Percentiles rank a stretch among this genome's conserved stretches.
Conservation (phyloP, 1,140 invertebrate genomes). For the Lasioglossum baleicum region DNA sequence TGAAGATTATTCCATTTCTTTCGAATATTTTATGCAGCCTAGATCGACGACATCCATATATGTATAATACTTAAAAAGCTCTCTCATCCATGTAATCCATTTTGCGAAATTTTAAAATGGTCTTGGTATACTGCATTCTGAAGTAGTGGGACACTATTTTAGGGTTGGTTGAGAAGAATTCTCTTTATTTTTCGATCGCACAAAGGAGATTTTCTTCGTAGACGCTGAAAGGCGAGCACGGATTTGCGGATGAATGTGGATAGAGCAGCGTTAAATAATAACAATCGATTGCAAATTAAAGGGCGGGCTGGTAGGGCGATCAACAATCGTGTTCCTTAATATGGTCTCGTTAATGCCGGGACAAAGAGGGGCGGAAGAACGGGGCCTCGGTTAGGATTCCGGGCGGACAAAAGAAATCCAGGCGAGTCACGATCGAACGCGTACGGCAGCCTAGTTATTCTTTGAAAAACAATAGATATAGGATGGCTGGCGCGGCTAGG, state of each 20-base stretch:
- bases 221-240: too few relatives aligned
- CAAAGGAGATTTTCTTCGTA: too few relatives aligned
- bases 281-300: slow-evolving; percentile 11
- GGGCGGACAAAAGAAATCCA: slow-evolving; percentile 46
- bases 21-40: too few relatives aligned
- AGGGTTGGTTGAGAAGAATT: too few relatives aligned
- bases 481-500: slow-evolving; percentile 17
- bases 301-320: slow-evolving; percentile 5
- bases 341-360: slow-evolving; percentile 37
- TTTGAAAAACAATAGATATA: slow-evolving; percentile 58
- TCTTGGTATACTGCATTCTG: too few relatives aligned
- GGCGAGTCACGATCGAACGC: slow-evolving; percentile 45
- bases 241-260: not conserved
- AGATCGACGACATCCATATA: too few relatives aligned
- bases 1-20: too few relatives aligned
- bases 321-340: slow-evolving; percentile 28
- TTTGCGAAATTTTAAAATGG: too few relatives aligned
- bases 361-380: slow-evolving; percentile 29
- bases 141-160: too few relatives aligned
- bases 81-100: too few relatives aligned
- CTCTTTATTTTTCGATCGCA: too few relatives aligned
- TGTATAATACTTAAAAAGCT: too few relatives aligned
- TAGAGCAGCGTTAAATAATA: slow-evolving; percentile 11
- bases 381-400: not conserved
- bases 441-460: slow-evolving; percentile 51